Conservation (phyloP, 2,888 invertebrate genomes). For the Rhagonycha fulva region DNA sequence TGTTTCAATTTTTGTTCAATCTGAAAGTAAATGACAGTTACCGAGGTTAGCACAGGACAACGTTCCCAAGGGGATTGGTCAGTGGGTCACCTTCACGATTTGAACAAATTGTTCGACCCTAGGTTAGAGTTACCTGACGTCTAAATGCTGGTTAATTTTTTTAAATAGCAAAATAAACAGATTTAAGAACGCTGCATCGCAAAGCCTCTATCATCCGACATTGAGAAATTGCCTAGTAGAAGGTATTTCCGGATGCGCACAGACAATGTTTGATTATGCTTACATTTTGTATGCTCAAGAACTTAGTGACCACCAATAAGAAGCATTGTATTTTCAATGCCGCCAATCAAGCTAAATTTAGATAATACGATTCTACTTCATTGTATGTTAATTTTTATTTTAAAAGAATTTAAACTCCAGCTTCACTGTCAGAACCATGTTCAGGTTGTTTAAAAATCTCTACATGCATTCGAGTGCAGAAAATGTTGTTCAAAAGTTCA, state of each 20-base stretch:
- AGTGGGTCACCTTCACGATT: background rate
- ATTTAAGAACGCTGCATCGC: background rate
- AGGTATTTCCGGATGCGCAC: constrained; percentile 17
- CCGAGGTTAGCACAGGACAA: no score
- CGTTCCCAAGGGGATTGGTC: background rate
- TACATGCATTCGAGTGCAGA: background rate
- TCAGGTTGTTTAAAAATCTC: background rate
- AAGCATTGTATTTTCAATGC: background rate
- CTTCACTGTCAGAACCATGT: background rate
- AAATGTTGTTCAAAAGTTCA: background rate
- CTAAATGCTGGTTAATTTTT: background rate
- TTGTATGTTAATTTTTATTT: constrained; percentile 8
- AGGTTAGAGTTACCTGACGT: background rate
- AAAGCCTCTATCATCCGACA: background rate
- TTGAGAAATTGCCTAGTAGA: constrained; percentile 2
- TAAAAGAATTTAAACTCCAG: background rate
- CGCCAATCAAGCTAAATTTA: background rate
- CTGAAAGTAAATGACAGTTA: no score
- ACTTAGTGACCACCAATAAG: background rate
- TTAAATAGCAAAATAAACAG: background rate
- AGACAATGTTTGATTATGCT: constrained; percentile 7
- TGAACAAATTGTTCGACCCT: background rate
- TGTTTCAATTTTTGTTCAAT: no score
- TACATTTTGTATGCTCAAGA: background rate
- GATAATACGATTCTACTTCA: background rate